Evolutionary conservation across 2,888 invertebrate species (phyloP), one percentile per base, ranked within the genome.

Genomic region (Trilocha varians): DNA sequence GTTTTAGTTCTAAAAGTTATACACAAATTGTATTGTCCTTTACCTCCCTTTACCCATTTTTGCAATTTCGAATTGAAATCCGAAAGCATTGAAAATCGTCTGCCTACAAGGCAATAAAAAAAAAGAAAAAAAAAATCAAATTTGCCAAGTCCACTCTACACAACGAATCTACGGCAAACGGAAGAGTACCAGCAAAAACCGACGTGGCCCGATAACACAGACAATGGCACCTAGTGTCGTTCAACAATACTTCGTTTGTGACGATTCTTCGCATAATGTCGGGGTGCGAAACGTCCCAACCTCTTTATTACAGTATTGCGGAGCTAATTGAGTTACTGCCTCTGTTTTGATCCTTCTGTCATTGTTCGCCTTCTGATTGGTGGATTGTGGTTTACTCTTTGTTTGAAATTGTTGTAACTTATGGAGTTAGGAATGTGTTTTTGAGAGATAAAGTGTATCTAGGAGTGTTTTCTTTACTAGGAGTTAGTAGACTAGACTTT

Each of bases 211-310:
- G 84, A 84, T 83, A 83, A 79, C 78, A 71, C 77, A 78, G 77
- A 83, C 84, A 84, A 83, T 79, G 70, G 70, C 59, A 68, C 64
- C 78, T 77, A 80, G 82, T 82, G 82, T 78, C 70, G 71, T 63
- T 66, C 4, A 59, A 84, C 84, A 84, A 84, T 83, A 78, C 65
- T 83, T 84, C 84, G 82, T 84, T 84, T 84, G 82, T 83, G 82
- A 74, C 77, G 69, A 80, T 79, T 83, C 84, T 82, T 80, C 78
- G 71, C 79, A 79, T 75, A 80, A 80, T 79, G 57, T 72, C 74
- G 70, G 78, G 74, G 78, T 66, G 78, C 75, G 70, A 77, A 77
- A 70, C 73, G 76, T 25, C 59, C 50, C 74, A 80, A 78, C 82
- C 76, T 80, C 76, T 79, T 82, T 79, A 79, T 80, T 69, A 68